phyloP scores from a whole-genome alignment of 2,797 vertebrate species.

The Arrhamphus sclerolepis region DNA sequence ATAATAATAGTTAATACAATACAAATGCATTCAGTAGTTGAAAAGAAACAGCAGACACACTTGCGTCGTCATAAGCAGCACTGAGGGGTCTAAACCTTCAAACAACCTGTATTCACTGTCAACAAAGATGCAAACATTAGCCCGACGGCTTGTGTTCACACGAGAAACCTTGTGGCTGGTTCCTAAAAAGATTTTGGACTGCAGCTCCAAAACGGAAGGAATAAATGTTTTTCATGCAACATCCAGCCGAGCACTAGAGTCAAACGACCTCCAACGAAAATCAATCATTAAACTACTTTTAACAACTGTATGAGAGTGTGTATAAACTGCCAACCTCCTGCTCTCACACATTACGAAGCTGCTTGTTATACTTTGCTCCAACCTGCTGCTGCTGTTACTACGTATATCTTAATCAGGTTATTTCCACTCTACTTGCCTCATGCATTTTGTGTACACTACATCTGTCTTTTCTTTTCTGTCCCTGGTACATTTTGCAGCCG shows the following conservation, averaged over 20 bases:
- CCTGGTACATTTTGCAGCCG: slow-evolving; percentile 44
- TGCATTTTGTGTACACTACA: slow-evolving; percentile 49
- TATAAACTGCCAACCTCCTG: neutral
- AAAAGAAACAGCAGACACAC: too few relatives aligned
- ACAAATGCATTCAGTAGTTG: too few relatives aligned
- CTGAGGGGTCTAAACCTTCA: too few relatives aligned
- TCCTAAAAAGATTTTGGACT: neutral
- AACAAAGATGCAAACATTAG: too few relatives aligned
- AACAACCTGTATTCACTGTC: too few relatives aligned
- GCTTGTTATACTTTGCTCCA: slow-evolving; percentile 25
- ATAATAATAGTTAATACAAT: too few relatives aligned
- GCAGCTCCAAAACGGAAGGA: neutral
- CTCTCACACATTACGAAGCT: slow-evolving; percentile 13
- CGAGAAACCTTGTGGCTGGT: neutral
- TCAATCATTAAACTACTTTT: slow-evolving; percentile 29
- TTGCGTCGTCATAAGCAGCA: too few relatives aligned
- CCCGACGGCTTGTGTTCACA: neutral
- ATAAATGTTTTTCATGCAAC: slow-evolving; percentile 16
- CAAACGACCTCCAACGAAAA: slow-evolving; percentile 12
- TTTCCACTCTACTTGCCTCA: slow-evolving; percentile 51
- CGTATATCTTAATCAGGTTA: slow-evolving; percentile 39
- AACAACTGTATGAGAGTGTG: slow-evolving; percentile 12
- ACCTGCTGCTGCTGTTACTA: slow-evolving; percentile 33
- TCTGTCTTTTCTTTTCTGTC: slow-evolving; percentile 51
- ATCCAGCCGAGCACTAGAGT: slow-evolving; percentile 2